Base-by-base conservation (phyloP, 2,888 invertebrate genomes). In the Drosophila paramelanica region DNA sequence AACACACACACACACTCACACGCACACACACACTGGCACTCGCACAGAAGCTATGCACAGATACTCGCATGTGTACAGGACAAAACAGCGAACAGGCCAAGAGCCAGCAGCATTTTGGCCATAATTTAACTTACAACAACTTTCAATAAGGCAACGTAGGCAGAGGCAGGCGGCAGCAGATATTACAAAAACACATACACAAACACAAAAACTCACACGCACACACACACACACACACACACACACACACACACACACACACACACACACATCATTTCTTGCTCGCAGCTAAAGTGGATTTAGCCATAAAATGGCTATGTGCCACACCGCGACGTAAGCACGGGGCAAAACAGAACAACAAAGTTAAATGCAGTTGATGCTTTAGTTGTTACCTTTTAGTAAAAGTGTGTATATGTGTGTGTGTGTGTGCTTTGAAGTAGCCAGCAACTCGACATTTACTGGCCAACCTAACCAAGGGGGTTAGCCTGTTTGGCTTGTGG, bases 61-160 rank as follows among this genome's bases (percentile, higher is more conserved):
- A 61, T 39, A 42, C 56, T 53, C 51, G 39, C 38, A 53, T 53
- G 68, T 49, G 41, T 42, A 38, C 13, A 52, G 57, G 38, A 52
- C 50, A 56, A 57, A 67, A 39, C 61, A 46, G 58, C 61, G 49
- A 52, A 36, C 43, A 14, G 49, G 43, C 49, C 36, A 25, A 64
- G 49, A 62, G 70, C 67, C 67, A 81, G 53, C 65, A 81, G 74
- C 74, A 69, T 81, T 85, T 77, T 85, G 79, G 79, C 70, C 82
- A 87, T 87, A 82, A 86, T 81, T 86, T 87, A 85, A 85, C 82
- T 87, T 85, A 81, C 87, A 87, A 86, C 85, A 86, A 87, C 81
- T 79, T 87, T 84, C 87, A 85, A 85, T 87, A 85, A 85, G 77
- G 75, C 77, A 64, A 59, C 75, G 59, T 61, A 55, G 64, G 55